Evolutionary conservation across 1,140 invertebrate species (phyloP), one percentile per base, ranked within the genome.

Genomic region (Drosophila trapezifrons): DNA sequence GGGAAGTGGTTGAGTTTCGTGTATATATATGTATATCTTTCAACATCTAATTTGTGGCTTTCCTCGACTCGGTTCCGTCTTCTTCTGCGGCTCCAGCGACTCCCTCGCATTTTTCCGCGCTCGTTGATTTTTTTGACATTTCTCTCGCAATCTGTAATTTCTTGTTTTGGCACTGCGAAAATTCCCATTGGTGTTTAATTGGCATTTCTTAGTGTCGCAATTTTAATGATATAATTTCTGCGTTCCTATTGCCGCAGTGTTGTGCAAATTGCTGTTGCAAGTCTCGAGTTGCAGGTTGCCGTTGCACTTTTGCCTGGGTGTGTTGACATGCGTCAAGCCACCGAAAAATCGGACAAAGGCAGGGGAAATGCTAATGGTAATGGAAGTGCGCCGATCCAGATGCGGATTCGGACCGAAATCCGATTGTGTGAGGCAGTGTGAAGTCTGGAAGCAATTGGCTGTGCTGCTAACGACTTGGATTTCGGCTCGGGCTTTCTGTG

Each of bases 11-110:
- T 65, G 37, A 46, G 63, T 37, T 66, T 71, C 52, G 71, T 51
- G 71, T 77, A 32, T 58, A 38, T 60, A 57, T 71, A 67, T 69
- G 22, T 59, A 57, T 71, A 71, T 65, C 75, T 66, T 51, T 78
- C 57, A 71, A 75, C 66, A 69, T 78, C 82, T 86, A 86, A 86
- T 86, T 86, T 86, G 82, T 78, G 82, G 82, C 75, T 86, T 85
- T 80, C 60, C 76, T 69, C 64, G 29, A 75, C 52, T 63, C 51
- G 56, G 64, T 84, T 78, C 76, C 76, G 76, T 72, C 71, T 67
- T 54, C 64, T 13, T 20, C 27, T 29, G n/a, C 29, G 27, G 51
- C 29, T 22, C 27, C 18, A 35, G 35, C 20, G 20, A 54, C 69
- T 72, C 59, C 54, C 60, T 59, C 64, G 54, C 67, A 56, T 51